Evolutionary conservation across 2,888 invertebrate species (phyloP), one percentile per base, ranked within the genome.

Genomic region (Hyalella azteca): DNA sequence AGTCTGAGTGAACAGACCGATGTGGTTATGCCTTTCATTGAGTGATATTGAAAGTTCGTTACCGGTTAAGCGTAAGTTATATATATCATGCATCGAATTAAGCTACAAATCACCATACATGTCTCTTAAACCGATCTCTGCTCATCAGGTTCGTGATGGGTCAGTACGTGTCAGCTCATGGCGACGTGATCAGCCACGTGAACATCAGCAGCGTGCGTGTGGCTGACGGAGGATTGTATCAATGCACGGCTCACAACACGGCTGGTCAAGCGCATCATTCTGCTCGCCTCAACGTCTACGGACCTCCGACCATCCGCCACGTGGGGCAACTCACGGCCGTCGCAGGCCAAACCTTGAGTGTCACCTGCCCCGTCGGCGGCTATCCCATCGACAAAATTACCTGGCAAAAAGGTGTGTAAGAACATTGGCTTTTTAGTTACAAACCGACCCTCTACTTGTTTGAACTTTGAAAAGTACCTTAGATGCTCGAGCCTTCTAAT

Each of bases 291-390:
- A 95, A 95, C 88, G 93, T 95, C 86, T 95, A 95, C 87, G 95
- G 88, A 19, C 78, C 82, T 85, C 95, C 95, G 60, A 95, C 92
- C 87, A 94, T 95, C 86, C 90, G 95, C 59, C 93, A 93, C 88
- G 95, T 95, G 86, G 93, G 94, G 48, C 94, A 94, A 89, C 93
- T 95, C 84, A 94, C 93, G 11, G 95, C 95, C 9, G 93, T 95
- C 45, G 94, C 95, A 49, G 95, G 95, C 66, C 93, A 91, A 86
- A 93, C 93, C 88, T 91, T 95, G 87, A 91, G 93, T 87, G 93
- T 95, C 87, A 94, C 95, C 89, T 95, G 95, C 87, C 95, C 95
- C 11, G 95, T 94, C 87, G 93, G 94, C 15, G 95, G 95, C 85
- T 94, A 93, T 88, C 95, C 95, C 48, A 92, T 95, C 86, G 93